Percentiles rank a stretch among this genome's conserved stretches.
Conservation (phyloP, 2,113 vertebrate species). For the Albula goreensis region DNA sequence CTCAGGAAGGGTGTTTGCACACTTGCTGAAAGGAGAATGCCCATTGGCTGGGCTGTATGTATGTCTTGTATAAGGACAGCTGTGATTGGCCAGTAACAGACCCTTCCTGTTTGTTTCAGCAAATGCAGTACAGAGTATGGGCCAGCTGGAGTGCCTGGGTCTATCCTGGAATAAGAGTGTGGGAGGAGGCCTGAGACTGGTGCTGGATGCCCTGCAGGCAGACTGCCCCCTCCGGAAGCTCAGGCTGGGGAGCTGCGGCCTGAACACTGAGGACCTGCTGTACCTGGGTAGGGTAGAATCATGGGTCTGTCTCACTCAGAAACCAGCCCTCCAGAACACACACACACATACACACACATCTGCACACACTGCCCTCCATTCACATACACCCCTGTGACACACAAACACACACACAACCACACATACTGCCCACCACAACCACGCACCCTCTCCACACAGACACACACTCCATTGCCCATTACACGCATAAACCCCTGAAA, state of each 20-base stretch:
- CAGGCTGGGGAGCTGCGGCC: conserved; percentile 84
- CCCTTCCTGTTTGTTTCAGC: conserved; percentile 59
- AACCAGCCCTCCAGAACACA: not conserved
- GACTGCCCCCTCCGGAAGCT: conserved; percentile 70
- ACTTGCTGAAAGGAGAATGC: no score
- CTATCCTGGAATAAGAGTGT: conserved; percentile 90
- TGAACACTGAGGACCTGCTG: conserved; percentile 74
- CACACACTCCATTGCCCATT: no score
- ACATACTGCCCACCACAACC: no score
- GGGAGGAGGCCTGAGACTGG: conserved; percentile 75
- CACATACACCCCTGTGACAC: no score
- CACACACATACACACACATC: not conserved
- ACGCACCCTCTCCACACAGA: no score
- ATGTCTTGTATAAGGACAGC: not conserved
- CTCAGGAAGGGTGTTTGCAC: no score
- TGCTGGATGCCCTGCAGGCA: conserved; percentile 72
- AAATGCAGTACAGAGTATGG: conserved; percentile 68
- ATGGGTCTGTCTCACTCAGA: not conserved
- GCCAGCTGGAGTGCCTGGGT: conserved; percentile 73
- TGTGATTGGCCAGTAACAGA: conserved; percentile 31
- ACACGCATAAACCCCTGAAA: no score
- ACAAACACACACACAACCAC: no score
- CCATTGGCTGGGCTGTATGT: not conserved
- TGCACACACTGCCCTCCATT: not conserved
- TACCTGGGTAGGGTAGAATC: conserved; percentile 71